Conservation (phyloP, 2,797 vertebrate genomes). For the Xerus rutilus region DNA sequence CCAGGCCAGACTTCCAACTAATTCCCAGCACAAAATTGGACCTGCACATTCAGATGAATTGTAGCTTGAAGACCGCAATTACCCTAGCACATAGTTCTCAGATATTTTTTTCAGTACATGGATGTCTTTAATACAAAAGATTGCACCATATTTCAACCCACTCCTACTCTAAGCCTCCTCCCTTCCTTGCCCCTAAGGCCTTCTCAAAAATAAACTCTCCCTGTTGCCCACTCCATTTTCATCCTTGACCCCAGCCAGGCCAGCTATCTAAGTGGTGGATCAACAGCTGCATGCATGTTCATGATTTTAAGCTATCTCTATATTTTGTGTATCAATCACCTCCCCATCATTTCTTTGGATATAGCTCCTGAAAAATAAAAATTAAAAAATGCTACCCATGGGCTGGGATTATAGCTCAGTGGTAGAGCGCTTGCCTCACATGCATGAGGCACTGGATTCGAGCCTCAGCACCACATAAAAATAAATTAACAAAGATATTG, state of each 20-base stretch:
- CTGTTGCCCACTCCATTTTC: background rate
- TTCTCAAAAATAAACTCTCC: slow-evolving; percentile 13
- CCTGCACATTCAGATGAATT: slow-evolving; percentile 14
- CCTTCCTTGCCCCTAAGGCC: background rate
- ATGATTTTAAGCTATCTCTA: background rate
- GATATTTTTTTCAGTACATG: background rate
- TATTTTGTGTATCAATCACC: background rate
- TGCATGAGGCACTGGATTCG: too few relatives aligned
- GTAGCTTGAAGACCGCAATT: background rate
- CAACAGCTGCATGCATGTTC: background rate
- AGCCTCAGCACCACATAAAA: too few relatives aligned
- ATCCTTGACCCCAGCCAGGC: background rate
- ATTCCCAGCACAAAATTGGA: slow-evolving; percentile 58
- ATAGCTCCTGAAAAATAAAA: background rate
- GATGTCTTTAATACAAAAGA: background rate
- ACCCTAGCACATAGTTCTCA: background rate
- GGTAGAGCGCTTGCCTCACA: too few relatives aligned
- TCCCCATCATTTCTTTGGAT: background rate
- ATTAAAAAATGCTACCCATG: background rate
- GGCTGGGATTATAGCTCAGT: too few relatives aligned
- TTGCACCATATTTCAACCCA: background rate
- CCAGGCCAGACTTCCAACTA: slow-evolving; percentile 58
- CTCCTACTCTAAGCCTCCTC: background rate
- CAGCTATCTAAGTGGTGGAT: background rate
- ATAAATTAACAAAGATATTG: too few relatives aligned